Base-by-base conservation (phyloP, 1,140 invertebrate species). In the Drosophila kohkoa region DNA sequence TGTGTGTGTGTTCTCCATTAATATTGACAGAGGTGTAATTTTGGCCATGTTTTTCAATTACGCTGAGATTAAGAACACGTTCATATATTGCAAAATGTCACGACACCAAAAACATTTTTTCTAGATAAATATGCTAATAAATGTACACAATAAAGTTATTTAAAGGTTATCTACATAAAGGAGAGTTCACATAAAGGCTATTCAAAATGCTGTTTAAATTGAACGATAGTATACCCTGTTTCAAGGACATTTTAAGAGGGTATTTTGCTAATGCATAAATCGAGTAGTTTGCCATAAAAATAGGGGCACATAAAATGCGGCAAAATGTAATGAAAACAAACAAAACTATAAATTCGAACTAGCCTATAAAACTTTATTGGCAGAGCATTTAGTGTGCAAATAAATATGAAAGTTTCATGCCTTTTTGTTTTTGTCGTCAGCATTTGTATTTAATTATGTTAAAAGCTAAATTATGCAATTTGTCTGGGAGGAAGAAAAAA, bases 261-360 rank as follows among this genome's bases (percentile, higher is more conserved):
- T 11, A 32, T 54, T 30, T 49, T 32, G 48, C 8, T 65, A 59
- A 67, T 59, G 55, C 38, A 69, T 55, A 69, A 68, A 62, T 73
- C 52, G 38, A 64, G 65, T 58, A 62, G 16, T 28, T 16, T 20
- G 41, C 43, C 51, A 63, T 74, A 76, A 76, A 79, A 85, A 74
- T 73, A 85, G 73, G 72, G 72, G 32, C 60, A 69, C 46, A 83
- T 85, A 83, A 83, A 83, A 80, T 69, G 51, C 73, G 52, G 43
- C 55, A 85, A 76, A 81, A 68, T 66, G 58, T 83, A 85, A 85
- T 85, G 82, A 85, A 85, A 85, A 85, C 82, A 85, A 85, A 85
- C 82, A 85, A 69, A 86, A 86, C 82, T 79, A 85, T 85, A 85
- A 81, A 83, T 85, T 77, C 51, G 64, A 49, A 32, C 55, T 65